Conservation (phyloP, 2,797 vertebrate species). For the Trichosurus vulpecula region DNA sequence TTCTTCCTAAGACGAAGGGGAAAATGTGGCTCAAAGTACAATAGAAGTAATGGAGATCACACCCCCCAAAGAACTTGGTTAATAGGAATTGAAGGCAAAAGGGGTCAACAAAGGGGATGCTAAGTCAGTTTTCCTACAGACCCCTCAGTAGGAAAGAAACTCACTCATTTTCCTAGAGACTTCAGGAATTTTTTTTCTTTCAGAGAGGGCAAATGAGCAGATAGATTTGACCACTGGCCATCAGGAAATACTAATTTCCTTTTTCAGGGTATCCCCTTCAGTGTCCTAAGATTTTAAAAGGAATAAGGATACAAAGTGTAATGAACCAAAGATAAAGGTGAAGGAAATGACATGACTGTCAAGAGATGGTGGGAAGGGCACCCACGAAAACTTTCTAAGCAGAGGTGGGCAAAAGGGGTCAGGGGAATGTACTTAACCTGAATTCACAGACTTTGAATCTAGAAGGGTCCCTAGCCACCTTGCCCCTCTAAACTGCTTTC, state of each 20-base stretch:
- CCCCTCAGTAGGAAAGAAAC: not conserved
- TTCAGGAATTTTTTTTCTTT: not conserved
- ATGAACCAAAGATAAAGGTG: not conserved
- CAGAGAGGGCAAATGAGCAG: not conserved
- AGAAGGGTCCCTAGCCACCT: not conserved
- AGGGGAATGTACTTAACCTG: not conserved
- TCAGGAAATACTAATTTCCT: conserved; percentile 16
- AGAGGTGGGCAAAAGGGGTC: not conserved
- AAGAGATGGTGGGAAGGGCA: not conserved
- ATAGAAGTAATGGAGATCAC: not conserved
- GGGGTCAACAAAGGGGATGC: not conserved
- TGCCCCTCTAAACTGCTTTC: not conserved
- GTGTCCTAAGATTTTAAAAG: not conserved
- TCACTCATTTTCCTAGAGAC: not conserved
- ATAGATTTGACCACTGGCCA: conserved; percentile 1
- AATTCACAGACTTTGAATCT: not conserved
- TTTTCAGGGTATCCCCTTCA: conserved; percentile 21
- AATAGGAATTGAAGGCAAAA: not conserved
- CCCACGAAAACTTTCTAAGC: not conserved
- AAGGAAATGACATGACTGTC: not conserved
- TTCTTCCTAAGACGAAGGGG: conserved; percentile 25
- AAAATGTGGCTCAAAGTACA: conserved; percentile 11
- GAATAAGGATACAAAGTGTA: not conserved
- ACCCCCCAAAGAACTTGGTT: not conserved
- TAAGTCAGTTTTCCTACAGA: conserved; percentile 13